Conservation (phyloP, 2,888 invertebrate genomes). For the Keiferia lycopersicella region DNA sequence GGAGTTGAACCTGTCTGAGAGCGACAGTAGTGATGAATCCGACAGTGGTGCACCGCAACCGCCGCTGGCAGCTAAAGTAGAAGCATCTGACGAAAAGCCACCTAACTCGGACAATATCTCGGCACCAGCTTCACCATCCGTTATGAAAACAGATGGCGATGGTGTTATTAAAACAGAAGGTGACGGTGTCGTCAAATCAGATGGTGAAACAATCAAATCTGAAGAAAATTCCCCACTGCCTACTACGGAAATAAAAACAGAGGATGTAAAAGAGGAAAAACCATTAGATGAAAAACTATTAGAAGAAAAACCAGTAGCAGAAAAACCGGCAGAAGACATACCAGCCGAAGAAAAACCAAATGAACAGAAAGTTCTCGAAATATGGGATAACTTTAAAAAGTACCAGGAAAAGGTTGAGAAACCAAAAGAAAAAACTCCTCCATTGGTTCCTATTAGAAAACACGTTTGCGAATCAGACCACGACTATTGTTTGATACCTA, state of each 20-base stretch:
- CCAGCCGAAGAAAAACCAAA: slow-evolving; percentile 74
- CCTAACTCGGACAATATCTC: slow-evolving; percentile 30
- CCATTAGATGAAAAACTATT: slow-evolving; percentile 40
- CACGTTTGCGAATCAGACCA: slow-evolving; percentile 86
- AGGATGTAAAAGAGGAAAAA: slow-evolving; percentile 36
- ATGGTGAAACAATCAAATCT: slow-evolving; percentile 1
- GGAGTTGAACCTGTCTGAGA: slow-evolving; percentile 91
- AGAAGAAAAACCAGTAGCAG: slow-evolving; percentile 39
- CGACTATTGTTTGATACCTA: slow-evolving; percentile 85
- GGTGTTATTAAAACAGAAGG: background rate
- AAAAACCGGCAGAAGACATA: slow-evolving; percentile 35
- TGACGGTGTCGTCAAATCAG: background rate
- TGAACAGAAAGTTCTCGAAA: slow-evolving; percentile 84
- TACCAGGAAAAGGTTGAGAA: slow-evolving; percentile 87
- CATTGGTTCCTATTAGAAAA: slow-evolving; percentile 72
- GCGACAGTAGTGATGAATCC: slow-evolving; percentile 88
- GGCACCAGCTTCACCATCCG: background rate
- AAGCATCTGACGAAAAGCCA: slow-evolving; percentile 32
- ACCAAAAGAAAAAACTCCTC: slow-evolving; percentile 70
- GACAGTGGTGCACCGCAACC: slow-evolving; percentile 58
- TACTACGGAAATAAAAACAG: background rate
- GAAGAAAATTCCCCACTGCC: background rate
- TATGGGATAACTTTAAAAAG: slow-evolving; percentile 89
- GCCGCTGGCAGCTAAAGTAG: slow-evolving; percentile 39
- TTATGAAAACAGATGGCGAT: slow-evolving; percentile 27